These are phyloP conservation scores for Corythoichthys intestinalis DNA, from an alignment of 2,113 vertebrate genomes.

Conservation along the genomic window DNA sequence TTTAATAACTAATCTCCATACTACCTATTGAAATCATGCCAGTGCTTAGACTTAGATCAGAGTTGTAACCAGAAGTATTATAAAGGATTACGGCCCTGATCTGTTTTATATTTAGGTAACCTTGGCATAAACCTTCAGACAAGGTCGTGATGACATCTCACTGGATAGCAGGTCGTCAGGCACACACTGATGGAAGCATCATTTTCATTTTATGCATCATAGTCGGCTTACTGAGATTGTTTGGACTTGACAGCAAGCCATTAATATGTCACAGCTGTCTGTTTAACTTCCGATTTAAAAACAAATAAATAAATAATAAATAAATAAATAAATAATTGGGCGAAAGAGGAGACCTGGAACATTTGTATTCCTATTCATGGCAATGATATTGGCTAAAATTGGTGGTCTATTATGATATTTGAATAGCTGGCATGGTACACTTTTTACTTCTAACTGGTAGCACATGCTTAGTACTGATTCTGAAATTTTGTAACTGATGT, in stretches of 20 bases:
- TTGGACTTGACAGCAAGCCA: slow-evolving; percentile 39
- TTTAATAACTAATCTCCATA: slow-evolving; percentile 16
- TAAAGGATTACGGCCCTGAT: slow-evolving; percentile 37
- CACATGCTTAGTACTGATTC: neutral
- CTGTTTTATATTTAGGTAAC: slow-evolving; percentile 56
- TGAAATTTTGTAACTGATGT: slow-evolving; percentile 12
- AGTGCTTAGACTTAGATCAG: slow-evolving; percentile 5
- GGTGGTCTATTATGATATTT: slow-evolving; percentile 7
- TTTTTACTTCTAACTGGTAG: neutral
- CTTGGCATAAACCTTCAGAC: slow-evolving; percentile 31
- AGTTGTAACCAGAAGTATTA: slow-evolving; percentile 31
- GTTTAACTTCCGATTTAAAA: slow-evolving; percentile 34
- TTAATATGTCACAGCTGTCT: slow-evolving; percentile 54
- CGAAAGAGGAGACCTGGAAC: slow-evolving; percentile 3
- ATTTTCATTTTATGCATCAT: slow-evolving; percentile 30
- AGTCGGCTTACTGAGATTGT: slow-evolving; percentile 45
- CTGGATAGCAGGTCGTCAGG: slow-evolving; percentile 32
- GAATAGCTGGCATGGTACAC: slow-evolving; percentile 14
- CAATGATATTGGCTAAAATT: neutral
- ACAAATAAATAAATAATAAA: neutral
- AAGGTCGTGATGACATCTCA: slow-evolving; percentile 18
- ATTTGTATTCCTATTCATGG: slow-evolving; percentile 24
- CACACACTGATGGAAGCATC: slow-evolving; percentile 20
- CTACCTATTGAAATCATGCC: neutral
- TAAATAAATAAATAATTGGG: too few species aligned